A percentile compares a stretch with the other conserved stretches of the same genome.
phyloP scores from a whole-genome alignment of 2,113 vertebrate genomes.

The Tupaia chinensis region DNA sequence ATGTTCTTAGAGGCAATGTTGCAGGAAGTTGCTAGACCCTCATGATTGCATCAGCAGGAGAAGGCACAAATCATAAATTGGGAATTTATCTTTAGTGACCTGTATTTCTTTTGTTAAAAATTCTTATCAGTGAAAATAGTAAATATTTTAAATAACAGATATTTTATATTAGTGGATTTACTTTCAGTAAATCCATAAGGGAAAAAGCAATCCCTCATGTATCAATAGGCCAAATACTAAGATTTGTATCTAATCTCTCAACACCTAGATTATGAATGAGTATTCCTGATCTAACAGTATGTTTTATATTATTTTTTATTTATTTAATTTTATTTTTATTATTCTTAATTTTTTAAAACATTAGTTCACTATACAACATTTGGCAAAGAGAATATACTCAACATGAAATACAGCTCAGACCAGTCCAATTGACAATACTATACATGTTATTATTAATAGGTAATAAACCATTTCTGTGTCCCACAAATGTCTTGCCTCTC shows the following conservation, averaged over 20 bases:
- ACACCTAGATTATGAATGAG: background rate
- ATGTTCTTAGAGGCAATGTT: background rate
- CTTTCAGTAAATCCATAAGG: slow-evolving; percentile 14
- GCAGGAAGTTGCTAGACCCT: background rate
- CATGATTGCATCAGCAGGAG: background rate
- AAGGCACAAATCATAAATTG: background rate
- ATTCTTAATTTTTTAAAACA: too few species aligned
- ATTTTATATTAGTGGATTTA: slow-evolving; percentile 38
- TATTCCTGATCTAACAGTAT: background rate
- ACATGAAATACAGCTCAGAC: too few species aligned
- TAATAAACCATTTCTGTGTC: too few species aligned
- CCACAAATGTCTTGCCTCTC: too few species aligned
- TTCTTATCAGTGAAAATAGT: slow-evolving; percentile 25
- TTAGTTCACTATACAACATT: too few species aligned
- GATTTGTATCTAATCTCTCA: slow-evolving; percentile 30
- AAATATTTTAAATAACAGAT: slow-evolving; percentile 47
- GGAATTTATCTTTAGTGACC: background rate
- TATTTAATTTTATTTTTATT: too few species aligned
- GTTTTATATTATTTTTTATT: background rate
- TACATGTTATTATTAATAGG: too few species aligned
- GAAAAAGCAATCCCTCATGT: background rate
- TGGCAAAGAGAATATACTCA: too few species aligned
- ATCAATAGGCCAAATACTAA: slow-evolving; percentile 28
- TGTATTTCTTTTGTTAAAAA: slow-evolving; percentile 11
- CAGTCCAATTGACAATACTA: too few species aligned